phyloP scores from a whole-genome alignment of 2,113 vertebrate genomes.

The Chaetorhynchus papuensis region DNA sequence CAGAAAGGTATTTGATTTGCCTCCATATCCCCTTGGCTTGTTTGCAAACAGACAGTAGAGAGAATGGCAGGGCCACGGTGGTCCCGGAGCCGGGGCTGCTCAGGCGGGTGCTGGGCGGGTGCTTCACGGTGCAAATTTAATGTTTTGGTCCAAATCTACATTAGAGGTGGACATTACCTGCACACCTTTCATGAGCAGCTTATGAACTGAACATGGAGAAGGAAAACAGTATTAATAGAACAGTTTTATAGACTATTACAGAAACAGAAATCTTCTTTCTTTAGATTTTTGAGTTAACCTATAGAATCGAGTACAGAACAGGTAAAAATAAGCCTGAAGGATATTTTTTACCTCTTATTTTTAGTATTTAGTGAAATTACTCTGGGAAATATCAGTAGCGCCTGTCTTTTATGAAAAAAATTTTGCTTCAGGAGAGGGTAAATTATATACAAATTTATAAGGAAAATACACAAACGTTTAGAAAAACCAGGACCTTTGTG shows the following conservation, averaged over 20 bases:
- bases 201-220: neutral
- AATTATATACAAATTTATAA: neutral
- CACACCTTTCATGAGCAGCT: neutral
- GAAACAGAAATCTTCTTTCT: neutral
- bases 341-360: neutral
- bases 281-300: neutral
- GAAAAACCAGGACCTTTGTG: neutral
- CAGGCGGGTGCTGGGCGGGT: neutral
- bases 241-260: neutral
- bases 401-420: neutral
- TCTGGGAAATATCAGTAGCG: neutral
- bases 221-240: neutral
- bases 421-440: neutral
- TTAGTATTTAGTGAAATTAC: neutral
- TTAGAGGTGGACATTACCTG: neutral
- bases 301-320: neutral
- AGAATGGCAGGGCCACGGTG: neutral
- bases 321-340: neutral
- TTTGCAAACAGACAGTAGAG: neutral
- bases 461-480: neutral
- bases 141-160: neutral
- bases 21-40: conserved; percentile 16
- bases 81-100: neutral
- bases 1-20: conserved; percentile 51
- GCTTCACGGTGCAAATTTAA: neutral